phyloP scores from a whole-genome alignment of 2,888 invertebrate species.

The Sympetrum striolatum region DNA sequence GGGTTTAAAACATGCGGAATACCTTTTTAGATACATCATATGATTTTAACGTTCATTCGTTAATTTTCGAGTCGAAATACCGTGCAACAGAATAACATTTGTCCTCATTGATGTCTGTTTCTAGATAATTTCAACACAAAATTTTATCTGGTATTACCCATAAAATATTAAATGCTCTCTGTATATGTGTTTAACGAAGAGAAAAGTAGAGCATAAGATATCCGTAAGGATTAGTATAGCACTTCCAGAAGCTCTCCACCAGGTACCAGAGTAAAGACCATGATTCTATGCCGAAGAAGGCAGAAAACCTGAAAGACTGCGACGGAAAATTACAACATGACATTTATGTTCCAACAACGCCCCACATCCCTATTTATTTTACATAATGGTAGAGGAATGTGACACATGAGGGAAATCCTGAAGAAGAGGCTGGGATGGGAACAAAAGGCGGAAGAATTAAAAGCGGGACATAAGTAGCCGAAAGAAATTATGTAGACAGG shows the following conservation, averaged over 20 bases:
- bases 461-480: background rate
- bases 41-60: no score
- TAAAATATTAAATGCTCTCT: no score
- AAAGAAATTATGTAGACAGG: background rate
- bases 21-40: no score
- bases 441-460: background rate
- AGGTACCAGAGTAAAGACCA: background rate
- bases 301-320: background rate
- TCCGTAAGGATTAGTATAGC: background rate
- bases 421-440: background rate
- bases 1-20: no score
- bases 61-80: no score
- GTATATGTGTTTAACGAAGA: background rate
- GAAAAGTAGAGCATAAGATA: background rate
- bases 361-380: background rate
- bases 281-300: background rate
- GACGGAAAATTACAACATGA: background rate
- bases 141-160: no score
- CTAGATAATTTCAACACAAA: no score
- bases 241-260: background rate
- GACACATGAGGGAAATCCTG: background rate
- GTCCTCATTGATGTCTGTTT: no score
- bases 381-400: background rate
- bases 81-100: no score
- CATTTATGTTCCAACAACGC: background rate